Base-by-base conservation (phyloP, 2,888 invertebrate species). In the Nesidiocoris tenuis region DNA sequence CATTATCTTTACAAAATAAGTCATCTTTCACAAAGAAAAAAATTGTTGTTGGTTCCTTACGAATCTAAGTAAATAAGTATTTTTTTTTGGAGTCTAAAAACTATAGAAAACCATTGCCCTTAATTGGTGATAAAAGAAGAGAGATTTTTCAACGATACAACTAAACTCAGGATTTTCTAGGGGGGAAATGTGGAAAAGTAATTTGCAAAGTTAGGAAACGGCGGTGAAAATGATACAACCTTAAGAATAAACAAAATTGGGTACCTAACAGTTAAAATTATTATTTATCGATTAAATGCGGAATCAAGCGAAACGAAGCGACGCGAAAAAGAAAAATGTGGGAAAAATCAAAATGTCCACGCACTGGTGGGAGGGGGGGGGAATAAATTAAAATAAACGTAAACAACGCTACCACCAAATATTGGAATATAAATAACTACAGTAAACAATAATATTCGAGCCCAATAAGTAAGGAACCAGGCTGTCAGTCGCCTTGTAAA, bases 61-160 rank as follows among this genome's bases (percentile, higher is more conserved):
- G 17, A 78, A 78, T 76, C 76, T 78, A 78, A 77, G 76, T 78
- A 78, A 78, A 78, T 78, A 78, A 78, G 70, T 70, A 23, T 68
- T 39, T 61, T 39, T 55, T 67, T 56, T 76, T 67, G 39, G n/a
- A n/a, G 12, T 39, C 39, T 39, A 39, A 39, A n/a, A 71, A 72
- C 61, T 71, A 72, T 67, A 70, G n/a, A n/a, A 74, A 74, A 76
- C 39, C 39, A 74, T 74, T 68, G 61, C 72, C 72, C 72, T 61
- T 70, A 39, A 39, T 59, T 24, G 57, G 64, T 74, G 67, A 76
- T 74, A 61, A 78, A 70, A 74, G 63, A 64, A 76, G 63, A 74
- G 78, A 75, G 78, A 75, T 76, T 75, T 74, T 39, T 39, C 39
- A 39, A 39, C 39, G 12, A 39, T 39, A 39, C 3, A 39, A 3